phyloP scores from a whole-genome alignment of 2,113 vertebrate species.

The Pandion haliaetus region DNA sequence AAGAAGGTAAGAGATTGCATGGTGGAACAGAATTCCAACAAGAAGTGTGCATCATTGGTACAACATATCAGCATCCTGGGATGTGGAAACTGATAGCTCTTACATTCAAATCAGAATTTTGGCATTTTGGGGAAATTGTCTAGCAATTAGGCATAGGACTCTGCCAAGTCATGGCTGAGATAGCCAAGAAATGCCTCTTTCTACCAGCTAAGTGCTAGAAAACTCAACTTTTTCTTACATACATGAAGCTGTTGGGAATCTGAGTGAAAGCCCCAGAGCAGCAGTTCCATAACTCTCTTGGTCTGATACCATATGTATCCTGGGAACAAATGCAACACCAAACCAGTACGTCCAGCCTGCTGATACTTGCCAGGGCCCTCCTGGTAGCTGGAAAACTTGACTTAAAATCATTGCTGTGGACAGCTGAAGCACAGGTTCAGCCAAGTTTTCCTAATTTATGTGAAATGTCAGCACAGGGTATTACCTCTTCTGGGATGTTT shows the following conservation, averaged over 20 bases:
- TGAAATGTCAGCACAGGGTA: background rate
- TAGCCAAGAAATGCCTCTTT: background rate
- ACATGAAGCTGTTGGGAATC: background rate
- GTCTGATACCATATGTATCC: background rate
- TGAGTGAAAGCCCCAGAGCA: background rate
- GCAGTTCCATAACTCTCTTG: background rate
- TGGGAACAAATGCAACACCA: background rate
- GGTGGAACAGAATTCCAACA: background rate
- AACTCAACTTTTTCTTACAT: background rate
- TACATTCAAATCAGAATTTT: background rate
- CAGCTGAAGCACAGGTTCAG: background rate
- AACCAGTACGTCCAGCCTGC: background rate
- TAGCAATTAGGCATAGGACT: background rate
- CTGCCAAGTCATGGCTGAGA: background rate
- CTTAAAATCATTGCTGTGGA: background rate
- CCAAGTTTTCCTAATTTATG: background rate
- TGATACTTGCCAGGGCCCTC: background rate
- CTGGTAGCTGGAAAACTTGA: background rate
- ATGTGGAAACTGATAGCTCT: background rate
- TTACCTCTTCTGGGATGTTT: background rate
- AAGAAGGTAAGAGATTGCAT: background rate
- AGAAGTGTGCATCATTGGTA: rapidly evolving
- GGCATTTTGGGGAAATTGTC: background rate
- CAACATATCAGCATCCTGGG: background rate
- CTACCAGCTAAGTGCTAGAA: background rate